Evolutionary conservation across 2,113 vertebrate genomes (phyloP), one percentile per base, ranked within the genome.

Genomic region (Mohoua ochrocephala): DNA sequence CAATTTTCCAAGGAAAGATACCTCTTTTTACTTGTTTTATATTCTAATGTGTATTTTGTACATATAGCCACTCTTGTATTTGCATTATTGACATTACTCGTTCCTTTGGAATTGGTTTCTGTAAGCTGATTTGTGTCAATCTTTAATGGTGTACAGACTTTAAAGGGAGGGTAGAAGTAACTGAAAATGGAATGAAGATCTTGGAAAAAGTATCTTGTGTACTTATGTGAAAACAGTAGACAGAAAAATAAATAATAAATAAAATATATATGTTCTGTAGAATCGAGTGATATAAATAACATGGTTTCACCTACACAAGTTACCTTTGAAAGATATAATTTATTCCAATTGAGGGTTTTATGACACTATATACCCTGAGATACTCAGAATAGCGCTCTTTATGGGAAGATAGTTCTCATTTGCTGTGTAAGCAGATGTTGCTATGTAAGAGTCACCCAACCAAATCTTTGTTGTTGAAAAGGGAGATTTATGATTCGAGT

Each of bases 381-480:
- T 42, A 76, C 4, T 15, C 68, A 70, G 71, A 88, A 61, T 44
- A 91, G 27, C 45, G 21, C 27, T 65, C 44, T 74, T 81, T 76
- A 78, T 41, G 61, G 56, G n/a, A 76, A 94, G 22, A 71, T 28
- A 69, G 60, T 53, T 87, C 89, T 87, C 73, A 92, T 97, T 71
- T 91, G 77, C 44, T 76, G 61, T 64, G 74, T 91, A 95, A 95
- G 91, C 89, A 97, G 84, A 84, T 93, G 91, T 65, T 93, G 87
- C 69, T 71, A 60, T 78, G 44, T 79, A 49, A 84, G 39, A 92
- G 24, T 70, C 52, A 87, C 44, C 41, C 84, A 91, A 82, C 49
- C 93, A 95, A 75, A 91, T 84, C 57, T 76, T 71, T 94, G 95
- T 89, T 92, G 53, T 75, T 95, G 81, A 93, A 94, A 71, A 82